Base-by-base conservation (phyloP, 2,888 invertebrate species). In the Sicus ferrugineus region DNA sequence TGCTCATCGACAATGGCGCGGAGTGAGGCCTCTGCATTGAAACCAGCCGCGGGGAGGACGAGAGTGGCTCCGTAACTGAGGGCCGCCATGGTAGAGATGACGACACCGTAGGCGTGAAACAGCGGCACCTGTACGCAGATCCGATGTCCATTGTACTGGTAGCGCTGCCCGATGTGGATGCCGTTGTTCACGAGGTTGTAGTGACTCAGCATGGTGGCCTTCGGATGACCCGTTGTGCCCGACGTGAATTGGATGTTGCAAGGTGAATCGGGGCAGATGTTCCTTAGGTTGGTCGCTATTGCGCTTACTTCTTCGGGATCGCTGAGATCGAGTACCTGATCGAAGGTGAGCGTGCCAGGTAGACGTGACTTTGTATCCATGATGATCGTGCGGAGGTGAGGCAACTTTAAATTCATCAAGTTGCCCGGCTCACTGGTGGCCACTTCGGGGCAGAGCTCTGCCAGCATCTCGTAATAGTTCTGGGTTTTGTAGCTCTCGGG, bases 161-260 rank as follows among this genome's bases (percentile, higher is more conserved):
- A 83, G 70, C 89, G 84, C 38, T 80, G 85, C 0, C 90, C 92
- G 67, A 90, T 86, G 76, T 89, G 88, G 77, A 88, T 89, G 6
- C 91, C 88, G 82, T 95, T 95, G 83, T 96, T 96, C 2, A 93
- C 86, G 21, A 93, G 86, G 72, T 89, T 89, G 78, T 90, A 89
- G 80, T 96, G 95, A 2, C 90, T 89, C 0, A 93, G 77, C 0
- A 89, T 80, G 0, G 91, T 89, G 2, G 92, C 95, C 83, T 96
- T 96, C 0, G 95, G 93, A 48, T 85, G 78, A 1, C 89, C 89
- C 0, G 95, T 94, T 0, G 93, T 93, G 21, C 93, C 94, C 1
- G 95, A 95, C 1, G 95, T 94, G 79, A 94, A 95, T 80, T 94
- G 90, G 74, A 96, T 91, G 80, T 92, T 93, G 76, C 89, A 90